Evolutionary conservation across 2,113 vertebrate species (phyloP).

Genomic region (Poicephalus gulielmi): DNA sequence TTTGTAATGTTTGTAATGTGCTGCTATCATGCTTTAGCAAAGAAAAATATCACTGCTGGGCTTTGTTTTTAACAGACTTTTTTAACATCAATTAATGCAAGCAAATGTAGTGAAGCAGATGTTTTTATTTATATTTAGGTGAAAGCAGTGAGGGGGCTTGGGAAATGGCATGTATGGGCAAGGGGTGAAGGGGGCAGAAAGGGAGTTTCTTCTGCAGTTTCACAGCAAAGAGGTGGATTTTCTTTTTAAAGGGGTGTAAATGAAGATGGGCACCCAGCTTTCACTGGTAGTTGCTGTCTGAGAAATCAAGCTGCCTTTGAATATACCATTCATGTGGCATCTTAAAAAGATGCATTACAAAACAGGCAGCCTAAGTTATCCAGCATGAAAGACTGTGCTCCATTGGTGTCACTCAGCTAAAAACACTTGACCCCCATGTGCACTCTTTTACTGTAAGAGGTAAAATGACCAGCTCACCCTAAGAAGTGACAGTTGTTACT

Average conservation of each 20-base stretch:
- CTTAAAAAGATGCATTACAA: not conserved
- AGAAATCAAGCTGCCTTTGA: not conserved
- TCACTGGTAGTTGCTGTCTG: not conserved
- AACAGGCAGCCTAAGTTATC: not conserved
- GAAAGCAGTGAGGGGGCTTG: constrained; percentile 10
- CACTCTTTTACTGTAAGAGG: not conserved
- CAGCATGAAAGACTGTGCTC: not conserved
- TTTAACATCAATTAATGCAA: constrained; percentile 81
- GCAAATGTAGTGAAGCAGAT: constrained; percentile 72
- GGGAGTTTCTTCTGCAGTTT: not conserved
- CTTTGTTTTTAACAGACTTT: constrained; percentile 77
- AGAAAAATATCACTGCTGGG: constrained; percentile 81
- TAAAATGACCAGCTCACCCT: not conserved
- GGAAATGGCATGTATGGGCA: not conserved
- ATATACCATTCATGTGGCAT: not conserved
- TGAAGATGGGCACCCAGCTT: not conserved
- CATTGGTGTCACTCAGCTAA: rapidly evolving
- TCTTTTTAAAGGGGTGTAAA: not conserved
- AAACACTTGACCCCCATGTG: not conserved
- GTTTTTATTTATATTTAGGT: constrained; percentile 71
- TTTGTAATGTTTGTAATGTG: constrained; percentile 76
- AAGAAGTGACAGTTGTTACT: not conserved
- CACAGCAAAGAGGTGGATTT: not conserved
- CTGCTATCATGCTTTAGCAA: constrained; percentile 75
- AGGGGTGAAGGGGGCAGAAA: not conserved